phyloP scores from a whole-genome alignment of 2,113 vertebrate genomes.

The Morone chrysops region DNA sequence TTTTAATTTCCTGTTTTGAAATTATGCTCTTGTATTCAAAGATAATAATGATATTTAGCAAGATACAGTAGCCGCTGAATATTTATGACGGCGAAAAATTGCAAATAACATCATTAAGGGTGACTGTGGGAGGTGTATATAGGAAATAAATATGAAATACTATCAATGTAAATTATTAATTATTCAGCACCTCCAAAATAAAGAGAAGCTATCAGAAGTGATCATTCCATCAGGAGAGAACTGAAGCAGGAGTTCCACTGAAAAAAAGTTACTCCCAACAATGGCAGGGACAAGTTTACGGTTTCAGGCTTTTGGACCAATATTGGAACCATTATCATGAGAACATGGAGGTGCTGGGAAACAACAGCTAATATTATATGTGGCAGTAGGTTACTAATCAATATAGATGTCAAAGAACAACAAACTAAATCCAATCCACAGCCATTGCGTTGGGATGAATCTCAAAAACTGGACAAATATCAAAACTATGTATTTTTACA shows the following conservation, averaged over 20 bases:
- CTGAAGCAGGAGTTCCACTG: neutral
- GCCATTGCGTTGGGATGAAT: too few species aligned
- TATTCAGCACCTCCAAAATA: conserved; percentile 1
- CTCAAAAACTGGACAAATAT: too few species aligned
- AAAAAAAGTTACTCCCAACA: too few species aligned
- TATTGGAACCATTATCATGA: neutral
- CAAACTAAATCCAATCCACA: too few species aligned
- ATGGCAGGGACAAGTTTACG: too few species aligned
- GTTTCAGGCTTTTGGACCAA: too few species aligned
- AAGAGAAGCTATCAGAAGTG: neutral
- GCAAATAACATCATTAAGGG: conserved; percentile 26
- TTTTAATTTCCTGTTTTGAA: conserved; percentile 58
- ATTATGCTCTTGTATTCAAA: conserved; percentile 35
- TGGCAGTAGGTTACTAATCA: too few species aligned
- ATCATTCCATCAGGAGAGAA: neutral
- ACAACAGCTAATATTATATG: too few species aligned
- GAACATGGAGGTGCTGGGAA: too few species aligned
- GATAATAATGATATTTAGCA: conserved; percentile 45
- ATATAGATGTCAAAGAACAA: too few species aligned
- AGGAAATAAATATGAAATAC: conserved; percentile 21
- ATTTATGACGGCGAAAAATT: conserved; percentile 42
- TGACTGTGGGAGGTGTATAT: conserved; percentile 20
- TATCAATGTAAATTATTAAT: conserved; percentile 28
- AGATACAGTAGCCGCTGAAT: conserved; percentile 46
- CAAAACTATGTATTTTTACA: neutral